Base-by-base conservation (phyloP, 2,888 invertebrate genomes). In the Lutraria lutraria region DNA sequence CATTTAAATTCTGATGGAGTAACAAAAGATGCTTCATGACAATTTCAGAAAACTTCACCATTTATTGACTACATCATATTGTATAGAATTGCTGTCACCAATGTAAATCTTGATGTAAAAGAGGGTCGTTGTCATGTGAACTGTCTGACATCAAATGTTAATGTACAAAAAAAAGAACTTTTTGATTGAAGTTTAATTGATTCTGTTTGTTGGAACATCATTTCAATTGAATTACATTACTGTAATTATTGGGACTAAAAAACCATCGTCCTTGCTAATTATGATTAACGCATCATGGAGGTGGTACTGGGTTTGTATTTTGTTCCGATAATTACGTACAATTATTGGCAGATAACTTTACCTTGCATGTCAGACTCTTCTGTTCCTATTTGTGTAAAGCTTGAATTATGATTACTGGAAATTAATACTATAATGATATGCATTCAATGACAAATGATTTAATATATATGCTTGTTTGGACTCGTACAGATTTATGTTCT, bases 331-430 rank as follows among this genome's bases (percentile, higher is more conserved):
- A 88, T 85, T 85, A 76, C 25, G 56, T n/a, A 56, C 60, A 85
- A 85, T 88, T 83, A 86, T 63, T 31, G 0, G 29, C 0, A 34
- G 29, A 76, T 81, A 72, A 31, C 34, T 83, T 86, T 79, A 81
- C 86, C 81, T 89, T 81, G 81, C 83, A 83, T 86, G 89, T 89
- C 86, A 89, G 89, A 81, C 83, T 53, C 87, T 88, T 19, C 76
- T 52, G 25, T 81, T 31, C 43, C 2, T 19, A 29, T 8, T 43
- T 43, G 21, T 15, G 21, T 31, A 34, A 2, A 29, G 25, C 81
- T 52, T 53, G 34, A 76, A 76, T 76, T 76, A 76, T 76, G 34
- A 76, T 76, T 31, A 34, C 34, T 43, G 34, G 25, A 68, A 68
- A 12, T 25, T 68, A 68, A 21, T 76, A 76, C 13, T 8, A 31